phyloP scores from a whole-genome alignment of 53 echinoderm and acorn worm genomes.

The Actinopyga echinites region DNA sequence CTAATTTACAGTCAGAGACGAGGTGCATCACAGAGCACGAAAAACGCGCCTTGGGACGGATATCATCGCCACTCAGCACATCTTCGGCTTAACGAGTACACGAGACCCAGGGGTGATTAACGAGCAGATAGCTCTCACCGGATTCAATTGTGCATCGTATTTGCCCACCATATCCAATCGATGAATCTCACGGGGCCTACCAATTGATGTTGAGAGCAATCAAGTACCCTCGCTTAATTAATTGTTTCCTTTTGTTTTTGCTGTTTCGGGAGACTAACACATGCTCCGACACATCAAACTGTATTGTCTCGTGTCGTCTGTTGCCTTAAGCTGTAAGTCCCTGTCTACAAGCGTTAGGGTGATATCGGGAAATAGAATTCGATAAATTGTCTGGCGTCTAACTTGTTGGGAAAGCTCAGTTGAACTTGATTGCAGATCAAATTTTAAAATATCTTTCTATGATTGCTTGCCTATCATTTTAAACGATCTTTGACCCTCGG shows the following conservation, averaged over 20 bases:
- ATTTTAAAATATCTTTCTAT: no score
- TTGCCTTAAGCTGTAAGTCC: not conserved
- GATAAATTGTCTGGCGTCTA: slow-evolving; percentile 22
- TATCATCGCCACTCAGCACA: no score
- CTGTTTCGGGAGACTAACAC: not conserved
- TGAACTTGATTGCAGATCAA: no score
- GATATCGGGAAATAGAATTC: not conserved
- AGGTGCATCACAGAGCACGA: no score
- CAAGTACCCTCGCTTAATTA: slow-evolving; percentile 6
- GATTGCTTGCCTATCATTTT: no score
- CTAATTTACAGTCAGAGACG: no score
- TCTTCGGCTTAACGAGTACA: no score
- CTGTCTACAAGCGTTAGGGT: not conserved
- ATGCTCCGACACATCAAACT: slow-evolving; percentile 17
- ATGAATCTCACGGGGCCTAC: slow-evolving; percentile 24
- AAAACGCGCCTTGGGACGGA: no score
- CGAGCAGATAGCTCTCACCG: not conserved
- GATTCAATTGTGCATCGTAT: not conserved
- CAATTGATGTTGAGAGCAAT: slow-evolving; percentile 1
- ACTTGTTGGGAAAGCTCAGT: not conserved
- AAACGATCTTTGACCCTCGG: no score
- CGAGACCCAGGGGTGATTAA: slow-evolving; percentile 2
- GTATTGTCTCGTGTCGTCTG: not conserved
- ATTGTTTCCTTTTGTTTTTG: slow-evolving; percentile 33
- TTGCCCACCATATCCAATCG: slow-evolving; percentile 8